These are phyloP conservation scores for Vespertilio murinus DNA, from an alignment of 2,797 vertebrate species.

Conservation along the genomic window DNA sequence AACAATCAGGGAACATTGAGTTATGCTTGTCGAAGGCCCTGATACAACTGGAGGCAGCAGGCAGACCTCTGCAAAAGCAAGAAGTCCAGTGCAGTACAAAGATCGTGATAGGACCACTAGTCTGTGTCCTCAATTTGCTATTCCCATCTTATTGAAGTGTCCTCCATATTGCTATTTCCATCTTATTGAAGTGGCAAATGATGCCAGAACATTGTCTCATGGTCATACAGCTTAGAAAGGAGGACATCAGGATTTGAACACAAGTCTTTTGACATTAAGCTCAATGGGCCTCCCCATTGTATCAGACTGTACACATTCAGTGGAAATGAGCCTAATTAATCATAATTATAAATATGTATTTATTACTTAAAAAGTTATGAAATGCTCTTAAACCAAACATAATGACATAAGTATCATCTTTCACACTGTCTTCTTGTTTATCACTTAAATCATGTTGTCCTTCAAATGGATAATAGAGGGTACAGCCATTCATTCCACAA, in stretches of 20 bases:
- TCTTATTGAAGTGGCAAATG: not conserved
- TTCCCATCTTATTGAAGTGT: not conserved
- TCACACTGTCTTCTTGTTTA: not conserved
- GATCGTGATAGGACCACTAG: not conserved
- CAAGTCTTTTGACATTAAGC: not conserved
- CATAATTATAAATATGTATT: not conserved
- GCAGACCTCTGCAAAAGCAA: not conserved
- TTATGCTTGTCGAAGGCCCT: not conserved
- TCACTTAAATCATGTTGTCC: not conserved
- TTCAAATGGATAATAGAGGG: not conserved
- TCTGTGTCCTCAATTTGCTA: no score
- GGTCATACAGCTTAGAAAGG: not conserved
- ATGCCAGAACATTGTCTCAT: not conserved
- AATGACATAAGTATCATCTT: not conserved
- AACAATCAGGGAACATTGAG: not conserved
- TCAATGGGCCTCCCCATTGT: not conserved
- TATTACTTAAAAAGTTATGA: not conserved
- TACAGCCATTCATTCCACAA: not conserved
- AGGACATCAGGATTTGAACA: not conserved
- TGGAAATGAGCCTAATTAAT: not conserved
- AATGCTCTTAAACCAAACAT: not conserved
- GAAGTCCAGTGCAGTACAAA: not conserved
- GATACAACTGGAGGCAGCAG: not conserved
- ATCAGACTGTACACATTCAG: not conserved
- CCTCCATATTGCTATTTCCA: not conserved